Percentiles rank a stretch among this genome's conserved stretches.
Evolutionary conservation across 2,797 vertebrate species (phyloP).

Genomic region (Danio choprae): DNA sequence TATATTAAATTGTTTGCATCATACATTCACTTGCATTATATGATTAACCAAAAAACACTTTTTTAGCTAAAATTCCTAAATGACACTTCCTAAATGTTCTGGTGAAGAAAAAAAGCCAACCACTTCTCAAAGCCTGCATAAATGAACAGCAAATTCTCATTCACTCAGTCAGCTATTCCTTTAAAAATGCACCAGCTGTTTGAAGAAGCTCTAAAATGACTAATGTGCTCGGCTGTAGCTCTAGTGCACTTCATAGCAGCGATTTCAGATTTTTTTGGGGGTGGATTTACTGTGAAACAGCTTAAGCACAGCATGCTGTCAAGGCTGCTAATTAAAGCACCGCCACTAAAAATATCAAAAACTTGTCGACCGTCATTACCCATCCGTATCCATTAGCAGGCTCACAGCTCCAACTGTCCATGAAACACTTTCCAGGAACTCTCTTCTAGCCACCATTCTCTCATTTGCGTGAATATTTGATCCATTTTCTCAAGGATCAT

Average conservation of each 20-base stretch:
- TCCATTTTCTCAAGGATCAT: conserved; percentile 38
- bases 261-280: background rate
- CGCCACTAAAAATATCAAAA: background rate
- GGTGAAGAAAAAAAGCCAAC: no score
- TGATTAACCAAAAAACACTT: no score
- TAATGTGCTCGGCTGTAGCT: background rate
- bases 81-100: no score
- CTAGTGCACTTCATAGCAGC: background rate
- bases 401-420: conserved; percentile 6
- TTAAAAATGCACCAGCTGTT: background rate
- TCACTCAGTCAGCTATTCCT: no score
- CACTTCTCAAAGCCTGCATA: no score
- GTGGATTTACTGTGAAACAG: background rate
- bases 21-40: no score
- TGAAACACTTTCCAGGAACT: conserved; percentile 27
- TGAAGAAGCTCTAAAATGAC: background rate
- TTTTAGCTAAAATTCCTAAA: no score
- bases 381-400: background rate
- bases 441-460: background rate
- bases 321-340: background rate
- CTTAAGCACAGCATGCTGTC: conserved; percentile 1
- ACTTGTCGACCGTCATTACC: background rate
- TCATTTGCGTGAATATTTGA: conserved; percentile 49
- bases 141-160: background rate
- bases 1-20: no score